phyloP scores from a whole-genome alignment of 2,113 vertebrate species.

The Addax nasomaculatus region DNA sequence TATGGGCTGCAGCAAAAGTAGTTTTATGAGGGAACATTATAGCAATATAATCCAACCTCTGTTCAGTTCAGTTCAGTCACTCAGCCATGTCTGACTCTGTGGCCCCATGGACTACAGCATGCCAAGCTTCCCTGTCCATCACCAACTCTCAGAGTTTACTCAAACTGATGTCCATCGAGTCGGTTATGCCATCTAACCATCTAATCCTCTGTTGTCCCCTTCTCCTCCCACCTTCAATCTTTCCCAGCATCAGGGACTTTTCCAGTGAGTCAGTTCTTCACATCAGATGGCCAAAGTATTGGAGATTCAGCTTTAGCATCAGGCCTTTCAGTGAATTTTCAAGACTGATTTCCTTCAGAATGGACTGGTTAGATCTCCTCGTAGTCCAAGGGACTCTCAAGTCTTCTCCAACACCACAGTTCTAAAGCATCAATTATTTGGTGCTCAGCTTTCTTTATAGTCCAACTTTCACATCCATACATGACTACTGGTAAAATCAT shows the following conservation, averaged over 20 bases:
- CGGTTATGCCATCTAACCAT: background rate
- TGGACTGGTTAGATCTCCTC: background rate
- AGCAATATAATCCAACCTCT: background rate
- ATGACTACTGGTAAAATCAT: too few relatives aligned
- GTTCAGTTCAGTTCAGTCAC: background rate
- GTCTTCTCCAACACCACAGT: background rate
- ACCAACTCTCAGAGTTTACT: background rate
- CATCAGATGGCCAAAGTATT: background rate
- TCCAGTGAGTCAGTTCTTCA: rapidly evolving
- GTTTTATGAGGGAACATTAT: background rate
- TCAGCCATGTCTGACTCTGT: background rate
- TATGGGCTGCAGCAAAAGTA: background rate
- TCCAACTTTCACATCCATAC: too few relatives aligned
- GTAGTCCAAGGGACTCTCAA: background rate
- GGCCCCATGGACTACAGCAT: background rate
- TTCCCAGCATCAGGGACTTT: background rate
- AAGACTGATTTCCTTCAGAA: background rate
- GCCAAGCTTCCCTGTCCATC: background rate
- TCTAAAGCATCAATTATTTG: background rate
- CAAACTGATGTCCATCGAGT: background rate
- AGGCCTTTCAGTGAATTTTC: background rate
- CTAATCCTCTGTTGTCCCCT: background rate
- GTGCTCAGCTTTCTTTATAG: background rate
- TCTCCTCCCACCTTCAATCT: background rate
- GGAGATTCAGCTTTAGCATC: background rate